phyloP scores from a whole-genome alignment of 2,888 invertebrate species.

The Griposia aprilina region DNA sequence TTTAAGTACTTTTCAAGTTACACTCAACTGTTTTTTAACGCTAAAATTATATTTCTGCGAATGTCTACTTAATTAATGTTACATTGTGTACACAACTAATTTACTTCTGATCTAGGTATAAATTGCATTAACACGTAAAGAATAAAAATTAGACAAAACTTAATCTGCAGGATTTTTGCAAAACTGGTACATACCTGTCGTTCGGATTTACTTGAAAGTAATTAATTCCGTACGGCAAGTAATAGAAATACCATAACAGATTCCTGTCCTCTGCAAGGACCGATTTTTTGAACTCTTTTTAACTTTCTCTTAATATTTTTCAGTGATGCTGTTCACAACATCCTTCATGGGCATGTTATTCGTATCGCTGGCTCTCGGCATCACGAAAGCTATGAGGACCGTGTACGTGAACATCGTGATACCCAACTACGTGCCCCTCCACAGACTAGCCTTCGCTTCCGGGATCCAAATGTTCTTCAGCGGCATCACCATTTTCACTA shows the following conservation, averaged over 20 bases:
- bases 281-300: neutral
- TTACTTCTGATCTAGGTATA: neutral
- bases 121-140: neutral
- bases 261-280: neutral
- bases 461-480: conserved; percentile 93
- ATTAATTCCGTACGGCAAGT: neutral
- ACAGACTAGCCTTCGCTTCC: conserved; percentile 92
- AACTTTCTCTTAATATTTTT: neutral
- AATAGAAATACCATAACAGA: neutral
- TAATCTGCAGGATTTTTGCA: neutral
- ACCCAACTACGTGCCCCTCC: conserved; percentile 92
- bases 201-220: neutral
- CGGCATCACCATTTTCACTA: conserved; percentile 91
- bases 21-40: neutral
- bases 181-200: neutral
- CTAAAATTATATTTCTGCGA: neutral
- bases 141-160: neutral
- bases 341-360: conserved; percentile 84
- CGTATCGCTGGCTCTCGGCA: conserved; percentile 91
- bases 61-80: neutral
- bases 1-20: too few species aligned
- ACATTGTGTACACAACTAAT: neutral
- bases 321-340: conserved; percentile 87
- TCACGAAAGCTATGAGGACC: conserved; percentile 93
- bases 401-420: conserved; percentile 93